These are phyloP conservation scores for Hipparchia semele DNA, from an alignment of 2,888 invertebrate genomes.

Conservation along the genomic window DNA sequence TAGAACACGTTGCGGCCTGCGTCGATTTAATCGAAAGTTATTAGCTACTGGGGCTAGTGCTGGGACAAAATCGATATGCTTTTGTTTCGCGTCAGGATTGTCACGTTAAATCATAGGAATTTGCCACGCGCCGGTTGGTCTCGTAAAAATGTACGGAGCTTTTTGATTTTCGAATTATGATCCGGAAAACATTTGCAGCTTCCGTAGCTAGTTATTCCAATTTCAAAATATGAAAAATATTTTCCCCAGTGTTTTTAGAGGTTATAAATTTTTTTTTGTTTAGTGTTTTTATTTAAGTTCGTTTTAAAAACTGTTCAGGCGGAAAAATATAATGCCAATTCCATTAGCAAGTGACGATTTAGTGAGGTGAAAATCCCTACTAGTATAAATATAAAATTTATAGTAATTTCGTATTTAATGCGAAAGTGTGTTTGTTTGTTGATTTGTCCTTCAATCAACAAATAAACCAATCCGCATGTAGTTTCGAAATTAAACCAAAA, in stretches of 20 bases:
- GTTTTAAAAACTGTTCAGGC: not conserved
- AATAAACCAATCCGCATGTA: no score
- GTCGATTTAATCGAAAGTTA: conserved; percentile 47
- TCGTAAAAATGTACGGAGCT: conserved; percentile 12
- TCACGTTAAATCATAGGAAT: conserved; percentile 17
- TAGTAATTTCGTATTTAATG: no score
- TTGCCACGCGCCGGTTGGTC: conserved; percentile 1
- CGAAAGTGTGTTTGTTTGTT: no score
- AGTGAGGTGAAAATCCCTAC: no score
- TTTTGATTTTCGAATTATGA: conserved; percentile 18
- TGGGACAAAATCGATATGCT: conserved; percentile 43
- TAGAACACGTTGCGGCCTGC: conserved; percentile 36
- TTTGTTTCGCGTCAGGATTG: conserved; percentile 9
- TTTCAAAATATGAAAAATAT: conserved; percentile 3
- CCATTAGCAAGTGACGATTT: no score
- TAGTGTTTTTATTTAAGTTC: not conserved
- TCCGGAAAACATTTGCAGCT: conserved; percentile 16
- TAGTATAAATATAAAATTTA: no score
- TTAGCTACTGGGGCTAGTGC: conserved; percentile 44
- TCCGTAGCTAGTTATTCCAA: conserved; percentile 10
- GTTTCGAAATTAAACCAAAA: no score
- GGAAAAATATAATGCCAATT: not conserved
- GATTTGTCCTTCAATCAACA: no score
- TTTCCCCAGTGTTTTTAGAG: not conserved
- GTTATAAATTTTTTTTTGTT: not conserved